Base-by-base conservation (phyloP, 2,113 vertebrate species). In the Chaetops frenatus region DNA sequence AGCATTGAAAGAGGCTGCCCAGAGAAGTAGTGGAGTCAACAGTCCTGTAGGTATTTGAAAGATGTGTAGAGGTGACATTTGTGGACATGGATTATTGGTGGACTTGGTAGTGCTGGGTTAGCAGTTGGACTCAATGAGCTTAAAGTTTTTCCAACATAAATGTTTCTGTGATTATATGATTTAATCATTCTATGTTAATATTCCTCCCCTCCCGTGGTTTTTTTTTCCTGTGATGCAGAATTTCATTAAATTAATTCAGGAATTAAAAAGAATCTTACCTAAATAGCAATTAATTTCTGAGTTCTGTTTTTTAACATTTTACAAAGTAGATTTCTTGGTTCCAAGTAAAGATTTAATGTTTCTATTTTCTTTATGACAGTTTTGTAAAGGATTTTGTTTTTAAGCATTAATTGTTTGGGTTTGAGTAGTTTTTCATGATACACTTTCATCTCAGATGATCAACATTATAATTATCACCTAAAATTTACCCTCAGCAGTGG, bases 381-480 rank as follows among this genome's bases (percentile, higher is more conserved):
- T 70, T 64, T 72, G 69, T 44, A 81, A 93, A 94, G 22, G 51
- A 73, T 92, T 83, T 87, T 72, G 38, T 12, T 93, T 95, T 88
- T 89, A 66, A 57, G 95, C 61, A 94, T 94, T 96, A 94, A 81
- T 94, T 95, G 81, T 78, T 89, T 50, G 35, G n/a, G 11, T 84
- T 81, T 16, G 58, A 96, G 95, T 94, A 91, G 53, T 62, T 97
- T 95, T 95, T 95, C 97, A 85, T 93, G 93, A 80, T 87, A 95
- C 38, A 76, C 58, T 95, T 97, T 96, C 94, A 95, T 97, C 85
- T 94, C 92, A 96, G 96, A 95, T 95, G 86, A 95, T 97, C 96
- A 87, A 25, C 87, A 70, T 92, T 87, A 65, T 95, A 94, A 97
- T 98, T 97, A 97, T 72, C 94, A 97, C 94, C 95, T 96, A 92